Base-by-base conservation (phyloP, 2,797 vertebrate species). In the Bovichtus diacanthus region DNA sequence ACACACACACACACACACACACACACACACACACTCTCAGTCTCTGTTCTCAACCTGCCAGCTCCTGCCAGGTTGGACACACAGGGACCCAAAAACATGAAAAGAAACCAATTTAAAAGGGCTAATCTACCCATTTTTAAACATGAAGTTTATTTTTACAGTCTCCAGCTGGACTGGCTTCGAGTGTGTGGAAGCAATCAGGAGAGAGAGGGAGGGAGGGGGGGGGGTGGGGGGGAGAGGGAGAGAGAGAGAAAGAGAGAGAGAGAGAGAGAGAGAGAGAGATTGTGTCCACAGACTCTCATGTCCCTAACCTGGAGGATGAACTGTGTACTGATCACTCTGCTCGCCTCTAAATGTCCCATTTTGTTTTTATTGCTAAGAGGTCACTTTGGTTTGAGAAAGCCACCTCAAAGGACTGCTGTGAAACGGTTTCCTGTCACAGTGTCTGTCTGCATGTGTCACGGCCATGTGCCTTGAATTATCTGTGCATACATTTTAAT, bases 111-210 rank as follows among this genome's bases (percentile, higher is more conserved):
- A 90, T 95, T 93, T 94, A 91, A 90, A 90, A 83, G 87, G 76
- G 80, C 88, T 93, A 94, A 93, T 94, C 92, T 91, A 53, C 80
- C 66, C 82, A 79, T 87, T 94, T 93, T 93, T 90, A 85, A 93
- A 93, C 93, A 89, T 81, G 83, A 69, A 83, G 92, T 94, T 95
- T 94, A 93, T 95, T 94, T 94, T 95, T 95, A 94, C 93, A 92
- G 90, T 94, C 94, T 91, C 85, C 95, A 95, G 94, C 93, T 95
- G 94, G 88, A 85, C 60, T 54, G 62, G 80, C 70, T 85, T 83
- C 11, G 53, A 86, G 85, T 88, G 86, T 91, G 85, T 92, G 93
- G 90, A 93, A 93, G 89, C 91, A 94, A 94, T 94, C 92, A 94
- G 78, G 80, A 82, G 81, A 88, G 72, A 21, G 18, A 60, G 38